Conservation (phyloP, 2,888 invertebrate species). For the Nasonovia ribisnigri region DNA sequence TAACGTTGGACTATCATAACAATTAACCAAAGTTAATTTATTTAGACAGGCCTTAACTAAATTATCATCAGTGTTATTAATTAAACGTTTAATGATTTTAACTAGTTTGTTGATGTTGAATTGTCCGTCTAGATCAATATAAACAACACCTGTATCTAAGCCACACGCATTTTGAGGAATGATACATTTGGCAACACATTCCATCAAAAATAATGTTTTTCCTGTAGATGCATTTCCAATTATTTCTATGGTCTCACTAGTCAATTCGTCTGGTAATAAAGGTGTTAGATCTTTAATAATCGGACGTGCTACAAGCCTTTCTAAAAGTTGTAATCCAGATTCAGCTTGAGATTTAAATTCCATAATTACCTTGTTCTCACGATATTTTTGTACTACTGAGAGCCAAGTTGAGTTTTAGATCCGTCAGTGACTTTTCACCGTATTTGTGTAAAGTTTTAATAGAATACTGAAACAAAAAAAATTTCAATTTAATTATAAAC, state of each 20-base stretch:
- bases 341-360: constrained; percentile 71
- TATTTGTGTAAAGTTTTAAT: constrained; percentile 52
- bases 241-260: constrained; percentile 72
- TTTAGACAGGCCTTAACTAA: constrained; percentile 34
- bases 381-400: constrained; percentile 39
- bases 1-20: constrained; percentile 52
- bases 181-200: constrained; percentile 72
- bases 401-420: constrained; percentile 59
- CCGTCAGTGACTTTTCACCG: constrained; percentile 54
- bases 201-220: constrained; percentile 72
- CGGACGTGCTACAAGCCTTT: constrained; percentile 72
- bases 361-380: constrained; percentile 50
- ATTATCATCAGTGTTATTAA: constrained; percentile 67
- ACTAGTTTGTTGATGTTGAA: constrained; percentile 71
- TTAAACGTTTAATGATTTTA: constrained; percentile 68
- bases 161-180: constrained; percentile 71
- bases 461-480: constrained; percentile 41
- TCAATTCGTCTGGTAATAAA: constrained; percentile 72
- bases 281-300: constrained; percentile 70
- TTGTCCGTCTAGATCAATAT: constrained; percentile 73
- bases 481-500: background rate
- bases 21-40: constrained; percentile 54
- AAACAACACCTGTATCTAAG: constrained; percentile 71
- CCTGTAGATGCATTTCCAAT: constrained; percentile 71
- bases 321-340: constrained; percentile 75